Conservation (phyloP, 2,797 vertebrate species). For the Gymnothorax reevesii region DNA sequence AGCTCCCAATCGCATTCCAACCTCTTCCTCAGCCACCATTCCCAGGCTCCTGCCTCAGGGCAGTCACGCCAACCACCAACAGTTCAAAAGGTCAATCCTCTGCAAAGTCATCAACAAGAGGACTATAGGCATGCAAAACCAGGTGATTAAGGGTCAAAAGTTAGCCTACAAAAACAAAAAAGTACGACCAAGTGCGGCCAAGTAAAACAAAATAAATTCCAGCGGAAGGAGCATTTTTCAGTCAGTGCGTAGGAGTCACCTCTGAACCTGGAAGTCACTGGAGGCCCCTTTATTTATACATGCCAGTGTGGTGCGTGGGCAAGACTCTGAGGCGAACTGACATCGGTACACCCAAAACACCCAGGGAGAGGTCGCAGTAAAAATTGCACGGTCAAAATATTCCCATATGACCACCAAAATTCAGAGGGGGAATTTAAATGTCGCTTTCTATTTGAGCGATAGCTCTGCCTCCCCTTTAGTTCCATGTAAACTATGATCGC, state of each 20-base stretch:
- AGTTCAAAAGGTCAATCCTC: not conserved
- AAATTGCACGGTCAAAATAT: slow-evolving; percentile 1
- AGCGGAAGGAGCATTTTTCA: not conserved
- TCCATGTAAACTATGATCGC: slow-evolving; percentile 27
- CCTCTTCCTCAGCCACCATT: not conserved
- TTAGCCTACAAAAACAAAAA: not conserved
- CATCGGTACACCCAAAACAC: not conserved
- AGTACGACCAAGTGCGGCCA: not conserved
- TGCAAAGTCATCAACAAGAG: not conserved
- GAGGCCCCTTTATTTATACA: not conserved
- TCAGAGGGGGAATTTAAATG: slow-evolving; percentile 26
- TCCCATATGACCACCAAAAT: not conserved
- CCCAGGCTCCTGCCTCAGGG: not conserved
- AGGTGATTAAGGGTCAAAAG: not conserved
- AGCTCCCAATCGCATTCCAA: not conserved
- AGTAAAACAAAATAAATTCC: not conserved
- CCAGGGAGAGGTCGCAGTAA: not conserved
- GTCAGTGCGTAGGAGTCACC: not conserved
- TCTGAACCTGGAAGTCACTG: not conserved
- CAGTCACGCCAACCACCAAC: not conserved
- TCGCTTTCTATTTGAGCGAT: slow-evolving; percentile 24
- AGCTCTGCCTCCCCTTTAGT: not conserved
- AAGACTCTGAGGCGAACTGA: not conserved
- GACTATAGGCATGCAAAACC: not conserved
- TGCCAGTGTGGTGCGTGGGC: not conserved